Base-by-base conservation (phyloP, 2,113 vertebrate species). In the Dipodomys stephensi region DNA sequence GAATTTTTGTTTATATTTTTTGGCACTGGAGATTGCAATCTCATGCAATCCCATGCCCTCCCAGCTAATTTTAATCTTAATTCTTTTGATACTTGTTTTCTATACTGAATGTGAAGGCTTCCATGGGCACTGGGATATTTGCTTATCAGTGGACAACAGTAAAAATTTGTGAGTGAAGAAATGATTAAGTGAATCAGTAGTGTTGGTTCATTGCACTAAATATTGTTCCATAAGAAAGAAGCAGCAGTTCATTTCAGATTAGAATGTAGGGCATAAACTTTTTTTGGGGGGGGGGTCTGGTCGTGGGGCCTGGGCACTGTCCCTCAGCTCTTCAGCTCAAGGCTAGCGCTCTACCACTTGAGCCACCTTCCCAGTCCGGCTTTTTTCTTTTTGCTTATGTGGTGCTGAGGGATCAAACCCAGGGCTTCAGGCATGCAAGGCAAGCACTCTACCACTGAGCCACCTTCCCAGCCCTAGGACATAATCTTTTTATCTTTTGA, bases 91-190 rank as follows among this genome's bases (percentile, higher is more conserved):
- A 3, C 89, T 83, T 53, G 28, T 87, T 27, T 90, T 64, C 22
- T 53, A 0, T 35, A n/a, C 22, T 68, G 62, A 71, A 80, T 87
- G 46, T 78, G 60, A 78, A 28, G 12, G 15, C 15, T 69, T 81
- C 64, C 11, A 1, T 72, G 22, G 68, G 8, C 4, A 10, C 6
- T 32, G 30, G 28, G 79, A 60, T 77, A 28, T 78, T 62, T 77
- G n/a, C 18, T 53, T 90, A 71, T 27, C 71, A 16, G 28, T 57
- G 53, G 53, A 57, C 15, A 18, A 88, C 3, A 39, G 3, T 69
- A 90, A 85, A 84, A 88, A 62, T 88, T 87, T 81, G 57, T 83
- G 18, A 79, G 1, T 71, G 10, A 67, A 67, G 62, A 64, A 64
- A 64, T 64, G 2, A 69, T 53, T 79, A 15, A 82, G 27, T 77